Percentiles rank a stretch among this genome's conserved stretches.
Conservation (phyloP, 2,797 vertebrate genomes). For the Tolypeutes matacus region DNA sequence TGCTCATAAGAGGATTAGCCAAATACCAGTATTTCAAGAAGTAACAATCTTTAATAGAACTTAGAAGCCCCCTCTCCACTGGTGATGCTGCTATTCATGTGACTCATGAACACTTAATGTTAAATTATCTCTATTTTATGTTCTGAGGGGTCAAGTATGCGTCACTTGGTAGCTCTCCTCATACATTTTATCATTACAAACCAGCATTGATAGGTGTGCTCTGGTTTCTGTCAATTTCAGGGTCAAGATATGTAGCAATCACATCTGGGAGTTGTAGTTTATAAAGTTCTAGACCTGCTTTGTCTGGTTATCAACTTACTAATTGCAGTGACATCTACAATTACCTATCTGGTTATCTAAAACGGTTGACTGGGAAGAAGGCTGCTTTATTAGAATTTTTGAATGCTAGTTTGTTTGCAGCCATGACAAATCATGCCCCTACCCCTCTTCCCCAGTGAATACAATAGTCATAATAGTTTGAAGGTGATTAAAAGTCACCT, state of each 20-base stretch:
- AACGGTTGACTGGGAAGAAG: background rate
- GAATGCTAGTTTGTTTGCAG: background rate
- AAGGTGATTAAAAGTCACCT: slow-evolving; percentile 18
- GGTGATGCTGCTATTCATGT: background rate
- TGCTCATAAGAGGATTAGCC: background rate
- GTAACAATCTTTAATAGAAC: background rate
- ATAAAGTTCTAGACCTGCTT: background rate
- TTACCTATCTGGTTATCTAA: background rate
- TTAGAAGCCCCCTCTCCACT: background rate
- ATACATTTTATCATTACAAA: slow-evolving; percentile 50
- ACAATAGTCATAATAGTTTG: slow-evolving; percentile 23
- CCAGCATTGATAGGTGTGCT: slow-evolving; percentile 43
- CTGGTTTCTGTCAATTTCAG: slow-evolving; percentile 53
- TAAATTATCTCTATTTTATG: background rate
- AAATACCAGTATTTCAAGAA: slow-evolving; percentile 11
- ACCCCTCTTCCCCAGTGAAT: background rate
- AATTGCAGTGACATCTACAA: background rate
- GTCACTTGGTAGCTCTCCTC: background rate
- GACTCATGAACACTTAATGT: background rate
- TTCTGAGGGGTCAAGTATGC: background rate
- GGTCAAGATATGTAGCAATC: background rate
- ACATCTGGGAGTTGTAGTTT: slow-evolving; percentile 25
- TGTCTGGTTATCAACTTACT: slow-evolving; percentile 12
- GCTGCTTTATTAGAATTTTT: background rate
- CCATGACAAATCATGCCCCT: background rate